A percentile compares a stretch with the other conserved stretches of the same genome.
phyloP scores from a whole-genome alignment of 2,113 vertebrate genomes.

The Blennius ocellaris region DNA sequence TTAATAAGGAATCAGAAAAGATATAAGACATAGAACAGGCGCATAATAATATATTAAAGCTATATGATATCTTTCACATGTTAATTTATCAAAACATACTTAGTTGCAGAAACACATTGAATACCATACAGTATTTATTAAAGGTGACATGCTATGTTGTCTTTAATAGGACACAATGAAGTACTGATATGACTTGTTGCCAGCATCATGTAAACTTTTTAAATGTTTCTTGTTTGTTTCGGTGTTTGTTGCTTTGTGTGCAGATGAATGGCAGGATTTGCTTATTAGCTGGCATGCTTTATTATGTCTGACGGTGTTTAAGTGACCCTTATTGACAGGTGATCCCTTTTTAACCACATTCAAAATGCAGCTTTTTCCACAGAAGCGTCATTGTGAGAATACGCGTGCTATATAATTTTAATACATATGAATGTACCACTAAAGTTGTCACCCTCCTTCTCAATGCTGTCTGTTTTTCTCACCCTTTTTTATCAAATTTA shows the following conservation, averaged over 20 bases:
- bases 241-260: slow-evolving; percentile 23
- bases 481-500: neutral
- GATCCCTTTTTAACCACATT: slow-evolving; percentile 18
- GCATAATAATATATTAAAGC: slow-evolving; percentile 44
- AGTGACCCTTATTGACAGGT: slow-evolving; percentile 41
- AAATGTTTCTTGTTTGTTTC: slow-evolving; percentile 16
- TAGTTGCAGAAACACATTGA: slow-evolving; percentile 35
- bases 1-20: slow-evolving; percentile 5
- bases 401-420: neutral
- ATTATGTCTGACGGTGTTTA: slow-evolving; percentile 22
- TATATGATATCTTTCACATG: slow-evolving; percentile 43
- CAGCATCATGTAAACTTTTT: slow-evolving; percentile 7
- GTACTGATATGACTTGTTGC: slow-evolving; percentile 10
- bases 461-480: slow-evolving; percentile 28
- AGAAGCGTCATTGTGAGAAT: neutral
- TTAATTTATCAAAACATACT: slow-evolving; percentile 62
- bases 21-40: slow-evolving; percentile 23
- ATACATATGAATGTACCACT: slow-evolving; percentile 52
- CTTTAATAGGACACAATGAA: slow-evolving; percentile 3
- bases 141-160: slow-evolving; percentile 13
- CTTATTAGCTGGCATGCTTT: neutral
- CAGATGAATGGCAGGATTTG: neutral
- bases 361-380: slow-evolving; percentile 10
- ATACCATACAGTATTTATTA: slow-evolving; percentile 65
- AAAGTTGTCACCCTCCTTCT: slow-evolving; percentile 54